Evolutionary conservation across 2,888 invertebrate genomes (phyloP).

Genomic region (Idaea biselata): DNA sequence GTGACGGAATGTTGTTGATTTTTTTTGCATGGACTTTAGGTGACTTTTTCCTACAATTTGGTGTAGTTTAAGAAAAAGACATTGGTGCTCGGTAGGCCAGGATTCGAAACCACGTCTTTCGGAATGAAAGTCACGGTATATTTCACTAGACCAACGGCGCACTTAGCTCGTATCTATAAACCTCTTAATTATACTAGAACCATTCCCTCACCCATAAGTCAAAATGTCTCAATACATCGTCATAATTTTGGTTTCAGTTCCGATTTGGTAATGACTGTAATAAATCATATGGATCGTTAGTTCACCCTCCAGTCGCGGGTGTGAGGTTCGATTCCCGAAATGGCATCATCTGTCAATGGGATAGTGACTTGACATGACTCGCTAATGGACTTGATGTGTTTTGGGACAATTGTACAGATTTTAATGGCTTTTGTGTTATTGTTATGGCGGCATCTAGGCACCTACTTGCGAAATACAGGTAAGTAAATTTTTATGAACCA

Average conservation of each 20-base stretch:
- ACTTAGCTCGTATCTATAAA: too few species aligned
- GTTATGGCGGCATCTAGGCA: background rate
- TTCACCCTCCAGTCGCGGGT: constrained; percentile 69
- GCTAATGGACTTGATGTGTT: constrained; percentile 75
- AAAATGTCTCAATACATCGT: constrained; percentile 21
- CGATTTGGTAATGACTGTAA: constrained; percentile 72
- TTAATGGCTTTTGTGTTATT: constrained; percentile 14
- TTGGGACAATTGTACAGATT: constrained; percentile 48
- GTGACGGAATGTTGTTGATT: too few species aligned
- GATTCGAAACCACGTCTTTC: too few species aligned
- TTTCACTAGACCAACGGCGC: too few species aligned
- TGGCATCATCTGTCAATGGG: constrained; percentile 80
- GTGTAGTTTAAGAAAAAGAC: too few species aligned
- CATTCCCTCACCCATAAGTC: background rate
- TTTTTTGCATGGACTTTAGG: too few species aligned
- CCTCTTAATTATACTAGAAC: background rate
- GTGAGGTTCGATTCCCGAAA: constrained; percentile 80
- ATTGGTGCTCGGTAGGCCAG: too few species aligned
- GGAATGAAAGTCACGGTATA: too few species aligned
- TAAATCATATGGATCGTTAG: constrained; percentile 81
- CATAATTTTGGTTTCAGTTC: constrained; percentile 56
- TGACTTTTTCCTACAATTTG: too few species aligned
- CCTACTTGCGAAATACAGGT: background rate
- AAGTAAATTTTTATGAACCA: too few species aligned
- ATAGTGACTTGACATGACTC: constrained; percentile 74